Base-by-base conservation (phyloP, 2,888 invertebrate genomes). In the Philereme vetulata region DNA sequence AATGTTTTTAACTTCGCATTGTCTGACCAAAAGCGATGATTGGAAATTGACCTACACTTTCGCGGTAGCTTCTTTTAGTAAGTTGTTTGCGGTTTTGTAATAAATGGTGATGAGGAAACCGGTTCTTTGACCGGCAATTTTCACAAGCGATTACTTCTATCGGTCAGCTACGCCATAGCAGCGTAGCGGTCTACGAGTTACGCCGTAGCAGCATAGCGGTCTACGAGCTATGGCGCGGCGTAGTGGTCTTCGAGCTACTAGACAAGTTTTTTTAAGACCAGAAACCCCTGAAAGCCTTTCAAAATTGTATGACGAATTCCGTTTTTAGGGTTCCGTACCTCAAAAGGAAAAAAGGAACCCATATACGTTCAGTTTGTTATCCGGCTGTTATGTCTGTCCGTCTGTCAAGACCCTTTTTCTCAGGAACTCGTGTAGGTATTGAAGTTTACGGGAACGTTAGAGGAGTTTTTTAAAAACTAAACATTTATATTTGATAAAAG, bases 51-150 rank as follows among this genome's bases (percentile, higher is more conserved):
- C 32, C 45, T 9, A 9, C 46, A 43, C 51, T 56, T 63, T 56
- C 56, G 51, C 47, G 46, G 60, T 64, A 64, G 58, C 49, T 56
- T 58, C 56, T 45, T 52, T 47, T 54, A 62, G 60, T 63, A 68
- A 68, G 64, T 68, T 63, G 65, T 60, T 61, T 54, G 65, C 50
- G 68, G 68, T 65, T 68, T 64, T 48, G 65, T 68, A 68, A 68
- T 68, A 65, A 65, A 68, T 68, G 65, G 58, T 68, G 68, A 68
- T 65, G 68, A 66, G 65, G 60, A 62, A 65, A 57, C 62, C 54
- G 58, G 61, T 64, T 62, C 67, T 68, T 64, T 67, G 64, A 67
- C 67, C 64, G 46, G 54, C 62, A 62, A 54, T 65, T 60, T 58
- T 55, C 60, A 61, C 56, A 54, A 65, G 59, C 62, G 55, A 59